Conservation (phyloP, 2,797 vertebrate species). For the Intellagama lesueurii region DNA sequence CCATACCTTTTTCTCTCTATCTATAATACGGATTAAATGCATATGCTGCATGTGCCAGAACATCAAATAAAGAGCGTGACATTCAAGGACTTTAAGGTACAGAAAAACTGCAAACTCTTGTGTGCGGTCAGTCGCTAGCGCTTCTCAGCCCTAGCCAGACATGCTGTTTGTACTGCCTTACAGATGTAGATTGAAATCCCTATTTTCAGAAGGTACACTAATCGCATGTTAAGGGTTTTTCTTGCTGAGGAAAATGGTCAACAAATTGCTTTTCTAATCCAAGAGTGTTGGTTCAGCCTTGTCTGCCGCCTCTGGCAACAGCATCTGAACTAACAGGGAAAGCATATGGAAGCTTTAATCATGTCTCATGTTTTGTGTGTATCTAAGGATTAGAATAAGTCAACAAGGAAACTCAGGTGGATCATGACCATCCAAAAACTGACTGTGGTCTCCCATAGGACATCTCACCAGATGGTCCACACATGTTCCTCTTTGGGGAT, state of each 20-base stretch:
- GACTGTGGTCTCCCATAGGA: constrained; percentile 20
- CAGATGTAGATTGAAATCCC: constrained; percentile 78
- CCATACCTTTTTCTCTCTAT: constrained; percentile 42
- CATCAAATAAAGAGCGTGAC: constrained; percentile 32
- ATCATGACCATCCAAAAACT: constrained; percentile 42
- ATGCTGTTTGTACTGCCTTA: constrained; percentile 58
- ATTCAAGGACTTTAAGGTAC: constrained; percentile 35
- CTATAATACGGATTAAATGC: constrained; percentile 42
- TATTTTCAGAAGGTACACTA: constrained; percentile 77
- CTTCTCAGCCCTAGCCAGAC: constrained; percentile 46
- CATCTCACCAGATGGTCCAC: not conserved
- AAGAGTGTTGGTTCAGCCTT: constrained; percentile 55
- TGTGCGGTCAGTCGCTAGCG: rapidly evolving
- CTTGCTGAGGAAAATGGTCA: constrained; percentile 61
- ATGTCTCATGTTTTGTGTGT: constrained; percentile 50
- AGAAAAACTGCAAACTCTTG: constrained; percentile 50
- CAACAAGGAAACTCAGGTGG: constrained; percentile 39
- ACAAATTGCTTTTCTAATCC: constrained; percentile 61
- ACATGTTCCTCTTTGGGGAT: not conserved
- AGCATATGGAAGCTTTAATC: constrained; percentile 37
- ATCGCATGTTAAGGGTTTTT: constrained; percentile 61
- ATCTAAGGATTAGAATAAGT: constrained; percentile 57
- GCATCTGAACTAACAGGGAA: constrained; percentile 53
- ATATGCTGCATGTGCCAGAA: constrained; percentile 44
- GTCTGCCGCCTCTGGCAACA: constrained; percentile 57